phyloP scores from a whole-genome alignment of 2,888 invertebrate species.

The Lampropteryx suffumata region DNA sequence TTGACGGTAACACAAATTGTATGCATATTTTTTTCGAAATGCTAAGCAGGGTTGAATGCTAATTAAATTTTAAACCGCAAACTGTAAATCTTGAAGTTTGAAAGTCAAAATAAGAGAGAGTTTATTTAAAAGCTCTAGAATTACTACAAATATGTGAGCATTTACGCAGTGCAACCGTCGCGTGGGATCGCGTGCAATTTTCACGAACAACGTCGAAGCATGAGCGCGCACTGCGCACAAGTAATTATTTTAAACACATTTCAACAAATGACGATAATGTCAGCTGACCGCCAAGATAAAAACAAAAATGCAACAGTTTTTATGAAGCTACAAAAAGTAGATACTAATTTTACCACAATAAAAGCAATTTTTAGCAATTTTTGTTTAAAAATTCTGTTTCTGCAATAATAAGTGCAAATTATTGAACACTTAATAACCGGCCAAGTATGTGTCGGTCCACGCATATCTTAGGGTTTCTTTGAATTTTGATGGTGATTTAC shows the following conservation, averaged over 20 bases:
- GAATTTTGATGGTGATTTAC: too few relatives aligned
- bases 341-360: slow-evolving; percentile 32
- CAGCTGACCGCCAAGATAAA: slow-evolving; percentile 67
- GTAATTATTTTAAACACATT: slow-evolving; percentile 83
- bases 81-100: slow-evolving; percentile 49
- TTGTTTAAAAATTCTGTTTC: slow-evolving; percentile 1
- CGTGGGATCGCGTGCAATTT: slow-evolving; percentile 77
- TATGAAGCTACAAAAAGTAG: slow-evolving; percentile 51
- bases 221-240: slow-evolving; percentile 68
- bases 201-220: slow-evolving; percentile 65
- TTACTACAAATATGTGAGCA: slow-evolving; percentile 80
- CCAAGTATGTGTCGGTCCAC: too few relatives aligned
- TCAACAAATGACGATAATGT: slow-evolving; percentile 81
- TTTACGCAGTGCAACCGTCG: slow-evolving; percentile 70
- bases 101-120: slow-evolving; percentile 43
- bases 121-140: slow-evolving; percentile 57
- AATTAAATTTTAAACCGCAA: slow-evolving; percentile 36
- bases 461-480: too few relatives aligned
- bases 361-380: slow-evolving; percentile 1
- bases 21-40: not conserved
- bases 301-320: slow-evolving; percentile 50
- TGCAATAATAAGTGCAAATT: not conserved
- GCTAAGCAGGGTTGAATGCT: too few relatives aligned
- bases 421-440: slow-evolving; percentile 3
- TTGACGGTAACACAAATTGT: too few relatives aligned